A percentile compares a stretch with the other conserved stretches of the same genome.
Conservation (phyloP, 2,888 invertebrate species). For the Ceramica pisi region DNA sequence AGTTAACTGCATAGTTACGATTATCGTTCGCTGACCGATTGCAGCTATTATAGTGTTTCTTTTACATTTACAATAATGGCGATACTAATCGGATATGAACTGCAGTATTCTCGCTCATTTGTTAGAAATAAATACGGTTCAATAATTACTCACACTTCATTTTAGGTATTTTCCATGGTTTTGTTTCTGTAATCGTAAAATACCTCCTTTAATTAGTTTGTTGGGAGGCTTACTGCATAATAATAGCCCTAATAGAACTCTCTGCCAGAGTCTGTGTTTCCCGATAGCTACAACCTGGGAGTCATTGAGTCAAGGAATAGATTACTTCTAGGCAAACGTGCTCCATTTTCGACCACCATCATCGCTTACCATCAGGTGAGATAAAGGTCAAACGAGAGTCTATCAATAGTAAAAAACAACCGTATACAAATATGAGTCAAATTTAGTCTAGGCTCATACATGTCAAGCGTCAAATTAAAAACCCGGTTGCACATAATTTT, state of each 20-base stretch:
- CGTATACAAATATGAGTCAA: background rate
- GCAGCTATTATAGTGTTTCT: slow-evolving; percentile 74
- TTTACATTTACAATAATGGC: slow-evolving; percentile 53
- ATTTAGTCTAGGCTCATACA: too few species aligned
- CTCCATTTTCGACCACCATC: too few species aligned
- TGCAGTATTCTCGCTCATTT: slow-evolving; percentile 6
- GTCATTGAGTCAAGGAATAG: too few species aligned
- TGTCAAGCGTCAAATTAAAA: background rate
- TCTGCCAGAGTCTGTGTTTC: too few species aligned
- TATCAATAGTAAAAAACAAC: too few species aligned
- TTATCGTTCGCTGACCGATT: slow-evolving; percentile 83
- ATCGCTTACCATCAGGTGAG: too few species aligned
- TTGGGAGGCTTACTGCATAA: background rate
- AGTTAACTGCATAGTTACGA: slow-evolving; percentile 63
- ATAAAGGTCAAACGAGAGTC: too few species aligned
- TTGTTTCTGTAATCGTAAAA: background rate
- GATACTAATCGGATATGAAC: slow-evolving; percentile 34
- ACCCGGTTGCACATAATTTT: background rate
- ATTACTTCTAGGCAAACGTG: too few species aligned
- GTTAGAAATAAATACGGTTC: slow-evolving; percentile 19
- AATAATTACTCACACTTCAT: slow-evolving; percentile 15
- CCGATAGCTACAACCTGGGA: too few species aligned
- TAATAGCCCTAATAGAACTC: too few species aligned
- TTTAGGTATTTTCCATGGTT: slow-evolving; percentile 13
- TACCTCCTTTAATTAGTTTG: slow-evolving; percentile 3